Evolutionary conservation across 2,113 vertebrate species (phyloP).

Genomic region (Myrmecobius fasciatus): DNA sequence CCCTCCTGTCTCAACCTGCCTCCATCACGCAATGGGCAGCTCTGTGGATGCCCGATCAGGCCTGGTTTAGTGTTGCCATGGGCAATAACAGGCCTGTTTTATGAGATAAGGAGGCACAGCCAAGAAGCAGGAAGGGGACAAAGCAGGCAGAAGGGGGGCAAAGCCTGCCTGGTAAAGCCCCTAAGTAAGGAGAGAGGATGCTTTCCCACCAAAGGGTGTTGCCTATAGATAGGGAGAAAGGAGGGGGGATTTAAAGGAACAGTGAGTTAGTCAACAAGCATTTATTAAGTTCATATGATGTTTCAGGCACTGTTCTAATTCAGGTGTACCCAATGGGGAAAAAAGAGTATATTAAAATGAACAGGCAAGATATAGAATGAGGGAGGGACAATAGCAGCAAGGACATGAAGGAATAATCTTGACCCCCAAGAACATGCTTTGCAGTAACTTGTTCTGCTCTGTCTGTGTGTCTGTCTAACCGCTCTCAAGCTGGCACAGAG

Average conservation of each 20-base stretch:
- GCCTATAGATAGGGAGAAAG: not conserved
- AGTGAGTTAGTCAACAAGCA: not conserved
- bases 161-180: not conserved
- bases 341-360: not conserved
- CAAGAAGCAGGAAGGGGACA: not conserved
- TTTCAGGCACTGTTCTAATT: not conserved
- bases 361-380: not conserved
- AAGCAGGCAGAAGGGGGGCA: not conserved
- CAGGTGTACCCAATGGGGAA: not conserved
- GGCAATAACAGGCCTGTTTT: not conserved
- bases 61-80: not conserved
- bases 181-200: conserved; percentile 25
- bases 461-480: not conserved
- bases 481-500: not conserved
- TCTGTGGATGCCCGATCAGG: not conserved
- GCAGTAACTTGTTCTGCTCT: not conserved
- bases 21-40: conserved; percentile 18
- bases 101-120: not conserved
- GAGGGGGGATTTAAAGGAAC: not conserved
- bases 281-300: not conserved
- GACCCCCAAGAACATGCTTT: not conserved
- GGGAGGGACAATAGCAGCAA: not conserved
- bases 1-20: not conserved
- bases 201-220: conserved; percentile 14
- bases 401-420: not conserved